phyloP scores from a whole-genome alignment of 2,113 vertebrate genomes.

The Nannospalax galili region DNA sequence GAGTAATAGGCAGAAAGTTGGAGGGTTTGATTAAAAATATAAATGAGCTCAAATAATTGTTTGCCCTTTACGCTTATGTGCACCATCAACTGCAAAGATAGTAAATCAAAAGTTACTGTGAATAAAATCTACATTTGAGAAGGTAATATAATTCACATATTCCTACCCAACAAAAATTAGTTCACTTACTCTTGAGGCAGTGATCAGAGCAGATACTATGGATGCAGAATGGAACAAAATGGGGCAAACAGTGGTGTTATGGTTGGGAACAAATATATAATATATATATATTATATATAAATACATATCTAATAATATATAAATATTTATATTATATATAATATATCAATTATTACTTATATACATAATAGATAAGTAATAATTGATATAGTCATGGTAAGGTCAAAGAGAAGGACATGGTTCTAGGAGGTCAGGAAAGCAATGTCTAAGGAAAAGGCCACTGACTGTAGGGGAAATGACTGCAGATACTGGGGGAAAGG shows the following conservation, averaged over 20 bases:
- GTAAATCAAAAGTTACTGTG: slow-evolving; percentile 29
- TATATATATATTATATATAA: too few relatives aligned
- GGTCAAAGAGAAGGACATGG: background rate
- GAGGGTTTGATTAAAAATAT: slow-evolving; percentile 47
- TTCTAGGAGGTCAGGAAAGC: background rate
- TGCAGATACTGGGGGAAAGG: background rate
- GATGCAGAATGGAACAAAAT: background rate
- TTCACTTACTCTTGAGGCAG: background rate
- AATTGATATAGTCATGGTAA: background rate
- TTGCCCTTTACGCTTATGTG: slow-evolving; percentile 31
- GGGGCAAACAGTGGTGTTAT: background rate
- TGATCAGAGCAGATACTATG: background rate
- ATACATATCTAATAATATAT: too few relatives aligned
- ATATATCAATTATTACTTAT: too few relatives aligned
- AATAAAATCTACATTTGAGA: slow-evolving; percentile 51
- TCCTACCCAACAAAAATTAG: background rate
- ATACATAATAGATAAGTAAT: too few relatives aligned
- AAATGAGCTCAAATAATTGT: slow-evolving; percentile 41
- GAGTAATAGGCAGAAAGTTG: background rate
- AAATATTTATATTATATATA: too few relatives aligned
- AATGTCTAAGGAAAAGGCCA: background rate
- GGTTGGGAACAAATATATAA: background rate
- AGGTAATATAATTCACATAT: slow-evolving; percentile 2
- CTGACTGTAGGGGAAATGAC: background rate
- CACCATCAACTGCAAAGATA: slow-evolving; percentile 13